A percentile compares a stretch with the other conserved stretches of the same genome.
Conservation (phyloP, 2,113 vertebrate species). For the Spea bombifrons region DNA sequence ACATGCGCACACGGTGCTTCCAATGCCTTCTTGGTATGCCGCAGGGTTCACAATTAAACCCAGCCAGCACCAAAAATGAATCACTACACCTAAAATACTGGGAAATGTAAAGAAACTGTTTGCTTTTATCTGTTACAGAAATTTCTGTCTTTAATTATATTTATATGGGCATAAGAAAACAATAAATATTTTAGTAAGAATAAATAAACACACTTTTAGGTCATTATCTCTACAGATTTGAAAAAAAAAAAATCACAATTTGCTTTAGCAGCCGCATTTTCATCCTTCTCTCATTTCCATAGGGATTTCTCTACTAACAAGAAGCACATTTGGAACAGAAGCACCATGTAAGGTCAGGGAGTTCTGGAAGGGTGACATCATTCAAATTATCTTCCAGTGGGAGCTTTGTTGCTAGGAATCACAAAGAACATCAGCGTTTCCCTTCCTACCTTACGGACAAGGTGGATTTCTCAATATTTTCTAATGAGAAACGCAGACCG, state of each 20-base stretch:
- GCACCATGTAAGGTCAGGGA: background rate
- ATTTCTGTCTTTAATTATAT: too few relatives aligned
- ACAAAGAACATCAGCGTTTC: conserved; percentile 17
- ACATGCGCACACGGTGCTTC: too few relatives aligned
- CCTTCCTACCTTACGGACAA: background rate
- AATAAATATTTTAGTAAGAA: background rate
- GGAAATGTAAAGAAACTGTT: too few relatives aligned
- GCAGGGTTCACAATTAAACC: too few relatives aligned
- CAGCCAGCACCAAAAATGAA: too few relatives aligned
- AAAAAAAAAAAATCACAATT: background rate
- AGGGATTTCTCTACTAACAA: background rate
- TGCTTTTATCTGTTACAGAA: too few relatives aligned
- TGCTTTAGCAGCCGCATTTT: background rate
- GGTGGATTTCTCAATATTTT: conserved; percentile 27
- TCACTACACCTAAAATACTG: too few relatives aligned
- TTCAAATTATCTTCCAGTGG: conserved; percentile 6
- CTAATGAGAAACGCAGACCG: conserved; percentile 15
- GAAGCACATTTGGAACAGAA: conserved; percentile 1
- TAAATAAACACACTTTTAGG: background rate
- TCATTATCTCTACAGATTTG: background rate
- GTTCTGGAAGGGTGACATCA: conserved; percentile 22
- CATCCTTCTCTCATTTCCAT: background rate
- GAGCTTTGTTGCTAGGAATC: conserved; percentile 32
- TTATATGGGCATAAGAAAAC: too few relatives aligned
- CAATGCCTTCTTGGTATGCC: too few relatives aligned